Percentiles rank a stretch among this genome's conserved stretches.
Conservation (phyloP, 92 coral and sea anemone species). For the Meandrina meandrites region DNA sequence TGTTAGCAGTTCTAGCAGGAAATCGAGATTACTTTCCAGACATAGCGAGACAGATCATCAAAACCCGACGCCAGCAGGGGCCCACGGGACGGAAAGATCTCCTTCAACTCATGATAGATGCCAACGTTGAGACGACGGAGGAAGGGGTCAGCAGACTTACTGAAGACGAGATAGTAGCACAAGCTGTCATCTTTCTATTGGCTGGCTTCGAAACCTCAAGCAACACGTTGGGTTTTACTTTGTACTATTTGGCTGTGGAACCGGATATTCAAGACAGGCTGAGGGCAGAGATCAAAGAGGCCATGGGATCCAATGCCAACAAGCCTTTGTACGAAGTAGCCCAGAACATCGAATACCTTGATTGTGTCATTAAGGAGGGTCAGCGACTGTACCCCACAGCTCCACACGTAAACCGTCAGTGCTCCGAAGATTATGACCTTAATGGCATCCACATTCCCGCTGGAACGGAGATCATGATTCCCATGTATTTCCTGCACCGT, state of each 20-base stretch:
- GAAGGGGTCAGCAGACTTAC: slow-evolving; percentile 51
- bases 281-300: slow-evolving; percentile 27
- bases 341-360: slow-evolving; percentile 69
- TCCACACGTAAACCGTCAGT: slow-evolving; percentile 41
- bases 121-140: slow-evolving; percentile 48
- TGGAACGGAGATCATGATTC: slow-evolving; percentile 56
- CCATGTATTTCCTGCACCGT: slow-evolving; percentile 59
- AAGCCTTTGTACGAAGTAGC: slow-evolving; percentile 61
- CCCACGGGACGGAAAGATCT: slow-evolving; percentile 56
- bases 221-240: slow-evolving; percentile 36
- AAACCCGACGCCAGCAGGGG: slow-evolving; percentile 47
- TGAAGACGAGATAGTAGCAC: slow-evolving; percentile 65
- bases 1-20: not conserved
- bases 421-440: slow-evolving; percentile 44
- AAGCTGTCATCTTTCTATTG: slow-evolving; percentile 47
- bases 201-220: slow-evolving; percentile 62
- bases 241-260: slow-evolving; percentile 35
- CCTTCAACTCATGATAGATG: slow-evolving; percentile 63
- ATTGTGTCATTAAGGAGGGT: slow-evolving; percentile 70
- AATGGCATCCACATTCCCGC: slow-evolving; percentile 67
- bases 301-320: slow-evolving; percentile 38
- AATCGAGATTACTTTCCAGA: not conserved
- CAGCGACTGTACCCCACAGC: slow-evolving; percentile 69
- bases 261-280: slow-evolving; percentile 52
- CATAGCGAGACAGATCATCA: slow-evolving; percentile 47